Evolutionary conservation across 92 coral and sea anemone genomes (phyloP).

Genomic region (Epizoanthus rinbou): DNA sequence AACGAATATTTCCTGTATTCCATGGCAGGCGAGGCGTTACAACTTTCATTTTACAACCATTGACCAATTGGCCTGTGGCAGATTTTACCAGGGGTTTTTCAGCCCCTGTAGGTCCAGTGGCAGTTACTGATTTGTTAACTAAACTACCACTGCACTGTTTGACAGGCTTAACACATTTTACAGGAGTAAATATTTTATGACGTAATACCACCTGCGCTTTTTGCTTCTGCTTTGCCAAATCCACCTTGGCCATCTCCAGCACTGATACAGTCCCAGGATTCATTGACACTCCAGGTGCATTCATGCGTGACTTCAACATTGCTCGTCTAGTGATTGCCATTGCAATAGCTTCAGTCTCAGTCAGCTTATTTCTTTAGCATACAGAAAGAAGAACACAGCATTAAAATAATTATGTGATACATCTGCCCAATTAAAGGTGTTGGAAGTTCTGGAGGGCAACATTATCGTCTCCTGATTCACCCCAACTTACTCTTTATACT

Average conservation of each 20-base stretch:
- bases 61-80: constrained; percentile 53
- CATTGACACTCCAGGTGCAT: constrained; percentile 54
- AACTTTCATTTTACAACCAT: constrained; percentile 72
- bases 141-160: constrained; percentile 67
- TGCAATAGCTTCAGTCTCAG: constrained; percentile 97
- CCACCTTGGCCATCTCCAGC: constrained; percentile 92
- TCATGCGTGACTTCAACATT: constrained; percentile 78
- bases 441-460: too few relatives aligned
- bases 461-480: too few relatives aligned
- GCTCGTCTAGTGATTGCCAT: constrained; percentile 93
- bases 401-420: not conserved
- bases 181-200: constrained; percentile 64
- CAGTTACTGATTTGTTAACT: constrained; percentile 23
- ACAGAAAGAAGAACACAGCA: constrained; percentile 5
- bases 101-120: constrained; percentile 5
- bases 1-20: constrained; percentile 69
- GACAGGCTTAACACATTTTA: constrained; percentile 87
- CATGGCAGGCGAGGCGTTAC: constrained; percentile 91
- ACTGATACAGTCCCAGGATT: constrained; percentile 52
- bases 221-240: constrained; percentile 87
- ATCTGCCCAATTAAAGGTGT: too few relatives aligned
- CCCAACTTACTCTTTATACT: too few relatives aligned
- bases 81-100: constrained; percentile 58
- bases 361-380: constrained; percentile 75
- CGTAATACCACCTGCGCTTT: constrained; percentile 99